phyloP scores from a whole-genome alignment of 2,113 vertebrate species.

The Desmodus rotundus region DNA sequence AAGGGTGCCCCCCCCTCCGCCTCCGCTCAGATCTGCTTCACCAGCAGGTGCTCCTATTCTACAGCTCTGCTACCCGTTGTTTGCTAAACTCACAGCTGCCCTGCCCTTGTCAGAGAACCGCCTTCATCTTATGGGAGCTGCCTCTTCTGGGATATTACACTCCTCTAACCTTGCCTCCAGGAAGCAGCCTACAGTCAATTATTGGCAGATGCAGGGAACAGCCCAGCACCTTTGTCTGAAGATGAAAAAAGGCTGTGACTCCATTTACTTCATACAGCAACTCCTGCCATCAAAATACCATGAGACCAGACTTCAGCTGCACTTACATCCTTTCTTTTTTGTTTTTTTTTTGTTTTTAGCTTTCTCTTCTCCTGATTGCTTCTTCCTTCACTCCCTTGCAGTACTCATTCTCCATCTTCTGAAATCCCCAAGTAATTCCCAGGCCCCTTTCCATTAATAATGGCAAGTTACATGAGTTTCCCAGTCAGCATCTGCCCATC shows the following conservation, averaged over 20 bases:
- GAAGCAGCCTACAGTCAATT: background rate
- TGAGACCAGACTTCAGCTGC: background rate
- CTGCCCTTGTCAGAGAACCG: background rate
- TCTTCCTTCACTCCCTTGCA: background rate
- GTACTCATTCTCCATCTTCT: background rate
- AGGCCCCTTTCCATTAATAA: background rate
- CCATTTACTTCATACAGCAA: background rate
- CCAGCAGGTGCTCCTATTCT: too few species aligned
- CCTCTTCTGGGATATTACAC: background rate
- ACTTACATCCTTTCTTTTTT: background rate
- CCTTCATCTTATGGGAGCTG: background rate
- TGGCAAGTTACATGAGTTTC: background rate
- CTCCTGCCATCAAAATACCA: background rate
- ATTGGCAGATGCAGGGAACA: background rate
- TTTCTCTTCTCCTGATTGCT: background rate
- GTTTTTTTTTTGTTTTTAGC: background rate
- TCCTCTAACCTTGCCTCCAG: background rate
- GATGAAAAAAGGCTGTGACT: background rate
- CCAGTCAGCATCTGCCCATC: background rate
- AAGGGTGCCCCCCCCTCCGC: too few species aligned
- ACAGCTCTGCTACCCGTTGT: background rate
- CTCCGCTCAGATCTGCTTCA: accelerated
- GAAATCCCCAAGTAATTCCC: background rate
- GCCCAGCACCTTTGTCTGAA: background rate
- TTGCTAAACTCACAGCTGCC: background rate